Evolutionary conservation across 2,797 vertebrate species (phyloP), one percentile per base, ranked within the genome.

Genomic region (Thaleichthys pacificus): DNA sequence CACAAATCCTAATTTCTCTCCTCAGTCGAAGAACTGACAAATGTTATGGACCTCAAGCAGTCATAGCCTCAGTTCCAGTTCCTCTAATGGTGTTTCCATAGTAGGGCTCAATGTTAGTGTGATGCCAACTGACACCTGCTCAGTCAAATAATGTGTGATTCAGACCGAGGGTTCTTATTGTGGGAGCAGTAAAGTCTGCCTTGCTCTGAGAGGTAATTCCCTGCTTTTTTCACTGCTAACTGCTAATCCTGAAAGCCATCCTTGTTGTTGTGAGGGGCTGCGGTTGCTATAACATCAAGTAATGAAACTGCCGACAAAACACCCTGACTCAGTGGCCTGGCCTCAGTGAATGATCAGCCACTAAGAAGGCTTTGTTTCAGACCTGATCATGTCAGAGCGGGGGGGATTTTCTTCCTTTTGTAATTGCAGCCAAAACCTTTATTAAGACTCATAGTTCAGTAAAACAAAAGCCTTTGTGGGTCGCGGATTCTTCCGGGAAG

Each of bases 381-480:
- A 6, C 58, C 67, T 63, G 65, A 61, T 68, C n/a, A 42, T 49
- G 15, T 17, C 12, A 62, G 51, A 42, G 14, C 12, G 4, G 21
- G 42, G 21, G 42, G 5, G 4, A 24, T 64, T 49, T 14, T 61
- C 32, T 60, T 57, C 42, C 67, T 28, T 54, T 70, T 69, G 65
- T 69, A 66, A 64, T 30, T 69, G 22, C 58, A 30, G 32, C 38
- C 26, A 60, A 73, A 73, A 30, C 32, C 30, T 62, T 74, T 61
- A 69, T 61, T 71, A 58, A 68, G 61, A 76, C 21, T 35, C 51
- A 69, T 61, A 9, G 61, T 28, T 61, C 38, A 51, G 66, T 28
- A 68, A 61, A 70, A 64, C 38, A 28, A 66, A 47, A 17, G 21
- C 56, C 56, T 71, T 68, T 30, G 24, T 47, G 68, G 21, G 47